Evolutionary conservation across 1,140 invertebrate genomes (phyloP), one percentile per base, ranked within the genome.

Genomic region (Heliconius nattereri): DNA sequence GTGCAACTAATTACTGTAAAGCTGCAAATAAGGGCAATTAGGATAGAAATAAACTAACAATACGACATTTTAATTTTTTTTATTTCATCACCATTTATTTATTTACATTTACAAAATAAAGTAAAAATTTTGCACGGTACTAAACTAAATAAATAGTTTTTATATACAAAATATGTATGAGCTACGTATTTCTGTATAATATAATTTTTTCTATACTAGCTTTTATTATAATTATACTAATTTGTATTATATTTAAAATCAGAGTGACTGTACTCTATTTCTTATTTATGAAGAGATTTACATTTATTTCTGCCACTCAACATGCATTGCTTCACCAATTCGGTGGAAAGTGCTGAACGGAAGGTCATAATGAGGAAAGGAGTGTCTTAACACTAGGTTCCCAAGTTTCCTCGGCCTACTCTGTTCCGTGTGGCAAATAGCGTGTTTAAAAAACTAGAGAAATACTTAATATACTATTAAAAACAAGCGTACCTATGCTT

Each of bases 71-170:
- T n/a, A 35, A 60, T 60, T 60, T 57, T 35, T 54, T 75, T 75
- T 52, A 52, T 74, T 74, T 74, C 40, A 54, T 57, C 54, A 75
- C 73, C 73, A 75, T 75, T 75, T 75, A 75, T 75, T 75, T 66
- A 66, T 66, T 66, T 52, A 32, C 29, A 75, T 35, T 75, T 75
- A 75, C 73, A 75, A 75, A 75, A 75, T 35, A 75, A 75, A 75
- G 19, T 35, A 26, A 57, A 26, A 57, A 60, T 16, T 26, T 66
- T 66, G 23, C 60, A 66, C 9, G 23, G 29, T 29, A 13, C 60
- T 66, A 66, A 66, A 29, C 9, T 66, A 26, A 13, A 29, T 66
- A 20, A 9, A 66, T 66, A 60, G 1, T 66, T 26, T 66, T 26
- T 66, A 57, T 57, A 23, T 66, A 66, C 60, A 66, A 66, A 45